Percentiles rank a stretch among this genome's conserved stretches.
Evolutionary conservation across 2,888 invertebrate species (phyloP).

Genomic region (Latrodectus elegans): DNA sequence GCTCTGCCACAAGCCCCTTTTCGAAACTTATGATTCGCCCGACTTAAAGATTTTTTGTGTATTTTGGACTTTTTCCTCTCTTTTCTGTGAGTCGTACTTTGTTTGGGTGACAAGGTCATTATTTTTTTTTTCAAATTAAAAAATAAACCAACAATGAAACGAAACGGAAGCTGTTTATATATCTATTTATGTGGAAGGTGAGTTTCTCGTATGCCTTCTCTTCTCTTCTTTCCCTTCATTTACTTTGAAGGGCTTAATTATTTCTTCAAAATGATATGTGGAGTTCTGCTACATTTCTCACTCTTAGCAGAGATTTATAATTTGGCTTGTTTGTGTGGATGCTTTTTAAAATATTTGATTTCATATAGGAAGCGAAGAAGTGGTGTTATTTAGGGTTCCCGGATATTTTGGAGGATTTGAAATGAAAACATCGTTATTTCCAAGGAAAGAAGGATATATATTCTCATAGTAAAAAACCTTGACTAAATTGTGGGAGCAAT

Average conservation of each 20-base stretch:
- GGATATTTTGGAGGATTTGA: conserved; percentile 45
- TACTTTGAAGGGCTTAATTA: conserved; percentile 20
- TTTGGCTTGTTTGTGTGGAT: conserved; percentile 7
- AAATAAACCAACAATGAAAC: neutral
- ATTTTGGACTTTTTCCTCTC: conserved; percentile 43
- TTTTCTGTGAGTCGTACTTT: conserved; percentile 8
- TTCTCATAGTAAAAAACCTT: neutral
- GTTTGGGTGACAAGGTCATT: conserved; percentile 25
- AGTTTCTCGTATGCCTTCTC: neutral
- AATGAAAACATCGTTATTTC: conserved; percentile 15
- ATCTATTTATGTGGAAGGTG: neutral
- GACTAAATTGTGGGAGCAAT: neutral
- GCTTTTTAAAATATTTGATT: conserved; percentile 30
- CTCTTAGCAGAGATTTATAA: conserved; percentile 20
- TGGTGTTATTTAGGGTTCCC: conserved; percentile 28
- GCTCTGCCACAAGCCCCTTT: conserved; percentile 12
- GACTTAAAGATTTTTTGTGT: conserved; percentile 18
- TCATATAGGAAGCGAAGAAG: conserved; percentile 12
- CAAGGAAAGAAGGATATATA: neutral
- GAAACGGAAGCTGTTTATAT: conserved; percentile 1
- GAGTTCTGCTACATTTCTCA: neutral
- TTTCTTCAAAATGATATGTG: conserved; percentile 20
- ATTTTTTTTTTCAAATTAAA: conserved; percentile 16
- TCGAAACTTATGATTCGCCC: conserved; percentile 13
- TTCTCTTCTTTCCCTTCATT: neutral